Base-by-base conservation (phyloP, 2,113 vertebrate species). In the Calyptomena viridis region DNA sequence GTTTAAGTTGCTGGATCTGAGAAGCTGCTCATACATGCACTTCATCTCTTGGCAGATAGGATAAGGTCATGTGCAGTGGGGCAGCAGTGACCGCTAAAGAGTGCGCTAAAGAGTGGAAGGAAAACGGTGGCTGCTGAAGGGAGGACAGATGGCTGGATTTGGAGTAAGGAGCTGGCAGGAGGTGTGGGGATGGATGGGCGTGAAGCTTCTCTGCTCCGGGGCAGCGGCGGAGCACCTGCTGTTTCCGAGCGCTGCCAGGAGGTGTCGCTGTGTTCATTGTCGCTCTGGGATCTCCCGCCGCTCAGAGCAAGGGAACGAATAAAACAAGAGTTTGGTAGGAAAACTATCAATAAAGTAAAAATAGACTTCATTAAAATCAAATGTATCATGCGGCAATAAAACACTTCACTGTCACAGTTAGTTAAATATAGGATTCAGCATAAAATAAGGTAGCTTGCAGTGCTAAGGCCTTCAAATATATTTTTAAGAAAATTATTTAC, bases 251-350 rank as follows among this genome's bases (percentile, higher is more conserved):
- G 14, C 39, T 8, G 63, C 96, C 97, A 7, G 90, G 23, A 97
- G 97, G 86, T 75, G 97, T 11, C 87, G 97, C 97, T 97, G 84
- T 55, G 25, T 2, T 53, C 59, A 31, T 89, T 87, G 87, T 91
- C 40, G n/a, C 77, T 20, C 69, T 5, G 39, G 27, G 28, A 23
- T 4, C 59, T 55, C 28, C 14, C 8, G 9, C 72, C 40, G 62
- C 17, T 21, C 37, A 9, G 33, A 9, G 46, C 25, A 5, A 46
- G 22, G 6, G 30, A 5, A 15, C 37, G 66, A 14, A 5, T 27
- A 4, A 25, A 72, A 15, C 49, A 3, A 39, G 40, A 28, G 0
- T 50, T 37, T 46, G 28, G 68, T 14, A 28, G 91, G 25, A 58
- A 87, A 93, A 33, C 28, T 5, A 2, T 19, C 18, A 1, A 23